These are phyloP conservation scores for Dinomys branickii DNA, from an alignment of 2,113 vertebrate genomes.

Conservation along the genomic window DNA sequence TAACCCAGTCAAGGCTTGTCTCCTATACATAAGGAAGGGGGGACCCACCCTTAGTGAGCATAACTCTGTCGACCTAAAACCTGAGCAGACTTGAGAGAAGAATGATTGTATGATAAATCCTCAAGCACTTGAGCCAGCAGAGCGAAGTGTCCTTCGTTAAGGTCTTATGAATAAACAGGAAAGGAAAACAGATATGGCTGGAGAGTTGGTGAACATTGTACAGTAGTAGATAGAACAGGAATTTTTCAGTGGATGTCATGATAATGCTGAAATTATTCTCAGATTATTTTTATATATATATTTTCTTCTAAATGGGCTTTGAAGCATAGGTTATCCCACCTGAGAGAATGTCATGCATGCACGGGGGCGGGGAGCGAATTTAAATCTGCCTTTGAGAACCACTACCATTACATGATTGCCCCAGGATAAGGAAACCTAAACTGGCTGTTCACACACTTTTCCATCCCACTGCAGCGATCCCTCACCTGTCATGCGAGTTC, in stretches of 20 bases:
- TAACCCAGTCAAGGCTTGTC: not conserved
- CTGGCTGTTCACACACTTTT: not conserved
- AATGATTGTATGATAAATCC: not conserved
- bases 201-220: not conserved
- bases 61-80: not conserved
- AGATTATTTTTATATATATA: not conserved
- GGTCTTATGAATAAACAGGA: not conserved
- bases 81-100: not conserved
- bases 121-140: not conserved
- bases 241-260: not conserved
- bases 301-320: not conserved
- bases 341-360: not conserved
- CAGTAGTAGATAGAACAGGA: not conserved
- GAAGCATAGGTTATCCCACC: not conserved
- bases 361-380: not conserved
- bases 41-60: too few species aligned
- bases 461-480: not conserved
- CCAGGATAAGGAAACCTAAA: not conserved
- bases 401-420: not conserved
- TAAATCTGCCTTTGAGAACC: not conserved
- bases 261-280: not conserved
- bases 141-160: not conserved
- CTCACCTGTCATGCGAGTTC: too few species aligned
- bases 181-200: not conserved
- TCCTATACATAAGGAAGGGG: too few species aligned